phyloP scores from a whole-genome alignment of 1,140 invertebrate species.

The Gryon sp. region DNA sequence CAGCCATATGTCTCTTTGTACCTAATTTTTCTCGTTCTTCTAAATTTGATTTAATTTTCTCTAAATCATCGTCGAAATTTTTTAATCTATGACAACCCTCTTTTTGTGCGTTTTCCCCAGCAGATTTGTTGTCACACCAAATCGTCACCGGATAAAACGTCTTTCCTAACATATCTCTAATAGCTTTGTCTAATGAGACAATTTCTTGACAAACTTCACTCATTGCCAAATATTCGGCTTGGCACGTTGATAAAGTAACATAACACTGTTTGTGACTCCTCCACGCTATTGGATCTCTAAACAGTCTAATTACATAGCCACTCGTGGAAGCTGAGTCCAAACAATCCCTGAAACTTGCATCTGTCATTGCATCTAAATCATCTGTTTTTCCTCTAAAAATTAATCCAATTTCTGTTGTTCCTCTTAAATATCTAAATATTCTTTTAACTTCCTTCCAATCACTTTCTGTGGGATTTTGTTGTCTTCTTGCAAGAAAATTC shows the following conservation, averaged over 20 bases:
- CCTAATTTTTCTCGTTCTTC: conserved; percentile 6
- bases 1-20: neutral
- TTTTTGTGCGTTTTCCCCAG: conserved; percentile 1
- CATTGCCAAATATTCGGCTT: conserved; percentile 69
- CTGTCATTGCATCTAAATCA: conserved; percentile 8
- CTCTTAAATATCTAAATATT: conserved; percentile 65
- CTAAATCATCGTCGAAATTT: conserved; percentile 11
- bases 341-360: conserved; percentile 43
- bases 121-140: conserved; percentile 33
- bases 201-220: conserved; percentile 62
- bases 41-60: neutral
- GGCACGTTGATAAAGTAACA: conserved; percentile 63
- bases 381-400: conserved; percentile 7
- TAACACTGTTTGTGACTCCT: conserved; percentile 57
- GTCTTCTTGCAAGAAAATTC: conserved; percentile 59
- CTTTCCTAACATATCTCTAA: conserved; percentile 23
- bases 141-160: conserved; percentile 10
- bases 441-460: conserved; percentile 64
- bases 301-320: conserved; percentile 27
- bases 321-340: conserved; percentile 4
- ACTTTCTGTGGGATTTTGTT: conserved; percentile 40
- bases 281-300: conserved; percentile 60
- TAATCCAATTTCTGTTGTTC: conserved; percentile 20
- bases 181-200: conserved; percentile 51
- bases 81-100: conserved; percentile 36